These are phyloP conservation scores for Myiagra hebetior DNA, from an alignment of 2,113 vertebrate genomes.

Conservation along the genomic window DNA sequence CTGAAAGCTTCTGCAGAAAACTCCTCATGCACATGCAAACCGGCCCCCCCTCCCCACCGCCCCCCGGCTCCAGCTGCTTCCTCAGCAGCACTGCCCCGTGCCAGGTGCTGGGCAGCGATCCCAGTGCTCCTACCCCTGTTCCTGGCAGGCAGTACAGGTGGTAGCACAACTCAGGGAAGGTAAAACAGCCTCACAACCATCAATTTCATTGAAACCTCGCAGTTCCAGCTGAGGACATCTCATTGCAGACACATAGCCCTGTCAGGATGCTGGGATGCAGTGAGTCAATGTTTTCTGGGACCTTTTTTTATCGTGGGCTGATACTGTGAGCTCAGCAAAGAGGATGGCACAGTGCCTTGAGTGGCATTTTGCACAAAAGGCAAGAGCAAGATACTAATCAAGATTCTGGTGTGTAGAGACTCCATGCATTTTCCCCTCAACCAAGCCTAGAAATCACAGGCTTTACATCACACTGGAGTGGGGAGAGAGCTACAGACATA, in stretches of 20 bases:
- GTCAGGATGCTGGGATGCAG: neutral
- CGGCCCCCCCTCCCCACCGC: neutral
- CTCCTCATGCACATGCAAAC: constrained; percentile 1
- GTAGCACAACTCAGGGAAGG: neutral
- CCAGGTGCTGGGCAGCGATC: constrained; percentile 35
- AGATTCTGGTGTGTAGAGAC: neutral
- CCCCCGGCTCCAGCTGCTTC: constrained; percentile 5
- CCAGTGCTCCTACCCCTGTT: neutral
- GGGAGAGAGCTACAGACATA: neutral
- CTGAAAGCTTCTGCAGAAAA: neutral
- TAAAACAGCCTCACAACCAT: neutral
- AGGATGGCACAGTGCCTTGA: neutral
- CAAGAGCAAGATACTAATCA: neutral
- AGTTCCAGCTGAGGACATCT: neutral
- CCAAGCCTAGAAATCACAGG: neutral
- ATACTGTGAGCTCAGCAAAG: neutral
- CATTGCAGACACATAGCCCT: neutral
- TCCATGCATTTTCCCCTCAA: neutral
- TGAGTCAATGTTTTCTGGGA: neutral
- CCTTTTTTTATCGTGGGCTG: neutral
- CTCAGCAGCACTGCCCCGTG: constrained; percentile 27
- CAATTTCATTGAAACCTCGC: neutral
- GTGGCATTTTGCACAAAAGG: neutral
- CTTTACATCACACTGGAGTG: neutral
- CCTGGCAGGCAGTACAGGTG: neutral